A percentile compares a stretch with the other conserved stretches of the same genome.
Conservation (phyloP, 2,888 invertebrate species). For the Orgyia antiqua region DNA sequence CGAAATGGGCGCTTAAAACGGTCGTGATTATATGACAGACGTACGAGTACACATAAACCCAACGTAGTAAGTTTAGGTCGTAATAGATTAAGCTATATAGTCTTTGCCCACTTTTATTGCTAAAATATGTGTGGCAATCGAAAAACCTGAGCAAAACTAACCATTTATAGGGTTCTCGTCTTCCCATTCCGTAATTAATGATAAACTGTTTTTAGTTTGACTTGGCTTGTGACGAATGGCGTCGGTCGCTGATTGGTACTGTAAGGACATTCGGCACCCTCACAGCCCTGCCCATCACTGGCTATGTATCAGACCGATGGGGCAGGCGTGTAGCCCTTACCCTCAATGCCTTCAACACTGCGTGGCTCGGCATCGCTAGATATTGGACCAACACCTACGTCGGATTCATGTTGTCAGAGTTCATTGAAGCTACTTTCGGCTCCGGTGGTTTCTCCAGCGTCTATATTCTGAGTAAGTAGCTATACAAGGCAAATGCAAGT, state of each 20-base stretch:
- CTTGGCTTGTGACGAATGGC: constrained; percentile 82
- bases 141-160: too few relatives aligned
- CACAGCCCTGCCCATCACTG: constrained; percentile 81
- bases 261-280: constrained; percentile 82
- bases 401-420: constrained; percentile 81
- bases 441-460: constrained; percentile 83
- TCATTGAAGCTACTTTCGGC: constrained; percentile 81
- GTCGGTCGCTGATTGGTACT: constrained; percentile 83
- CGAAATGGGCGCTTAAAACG: too few relatives aligned
- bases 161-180: too few relatives aligned
- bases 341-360: constrained; percentile 75
- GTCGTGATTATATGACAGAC: too few relatives aligned
- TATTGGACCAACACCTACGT: constrained; percentile 78
- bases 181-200: too few relatives aligned
- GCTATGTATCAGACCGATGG: constrained; percentile 84
- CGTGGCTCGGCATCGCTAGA: constrained; percentile 79
- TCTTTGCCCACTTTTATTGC: too few relatives aligned
- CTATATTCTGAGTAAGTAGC: constrained; percentile 81
- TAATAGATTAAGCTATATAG: too few relatives aligned
- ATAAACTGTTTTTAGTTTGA: constrained; percentile 73
- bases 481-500: too few relatives aligned
- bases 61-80: too few relatives aligned
- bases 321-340: constrained; percentile 79
- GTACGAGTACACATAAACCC: too few relatives aligned
- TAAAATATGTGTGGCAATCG: too few relatives aligned